A percentile compares a stretch with the other conserved stretches of the same genome.
phyloP scores from a whole-genome alignment of 2,113 vertebrate species.

The Galbula dea region DNA sequence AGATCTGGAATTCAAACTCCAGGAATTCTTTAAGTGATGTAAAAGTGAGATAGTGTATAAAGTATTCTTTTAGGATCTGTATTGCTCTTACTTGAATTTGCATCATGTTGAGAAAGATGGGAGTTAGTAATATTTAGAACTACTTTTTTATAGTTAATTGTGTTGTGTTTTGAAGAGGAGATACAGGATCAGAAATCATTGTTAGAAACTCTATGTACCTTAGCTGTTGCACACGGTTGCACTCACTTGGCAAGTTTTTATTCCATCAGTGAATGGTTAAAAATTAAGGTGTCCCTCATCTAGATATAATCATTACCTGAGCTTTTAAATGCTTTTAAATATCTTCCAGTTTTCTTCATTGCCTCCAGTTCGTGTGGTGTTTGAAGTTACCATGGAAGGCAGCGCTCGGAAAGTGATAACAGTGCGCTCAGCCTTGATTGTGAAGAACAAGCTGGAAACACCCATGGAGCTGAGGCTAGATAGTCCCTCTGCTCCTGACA shows the following conservation, averaged over 20 bases:
- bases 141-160: not conserved
- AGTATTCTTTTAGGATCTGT: not conserved
- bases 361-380: slow-evolving; percentile 94
- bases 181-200: not conserved
- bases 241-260: not conserved
- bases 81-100: not conserved
- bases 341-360: slow-evolving; percentile 90
- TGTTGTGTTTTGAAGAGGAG: not conserved
- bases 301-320: not conserved
- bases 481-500: slow-evolving; percentile 95
- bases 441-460: slow-evolving; percentile 90
- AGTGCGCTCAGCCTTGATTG: slow-evolving; percentile 91
- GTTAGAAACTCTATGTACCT: rapidly evolving
- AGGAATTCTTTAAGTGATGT: not conserved
- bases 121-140: not conserved
- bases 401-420: slow-evolving; percentile 95
- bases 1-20: not conserved
- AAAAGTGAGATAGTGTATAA: not conserved
- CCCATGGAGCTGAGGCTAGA: slow-evolving; percentile 93
- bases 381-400: slow-evolving; percentile 95
- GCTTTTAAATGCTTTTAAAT: slow-evolving; percentile 37
- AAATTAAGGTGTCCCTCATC: not conserved
- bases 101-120: not conserved
- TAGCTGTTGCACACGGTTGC: not conserved
- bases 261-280: not conserved